A percentile compares a stretch with the other conserved stretches of the same genome.
phyloP scores from a whole-genome alignment of 2,888 invertebrate genomes.

The Aethes cnicana region DNA sequence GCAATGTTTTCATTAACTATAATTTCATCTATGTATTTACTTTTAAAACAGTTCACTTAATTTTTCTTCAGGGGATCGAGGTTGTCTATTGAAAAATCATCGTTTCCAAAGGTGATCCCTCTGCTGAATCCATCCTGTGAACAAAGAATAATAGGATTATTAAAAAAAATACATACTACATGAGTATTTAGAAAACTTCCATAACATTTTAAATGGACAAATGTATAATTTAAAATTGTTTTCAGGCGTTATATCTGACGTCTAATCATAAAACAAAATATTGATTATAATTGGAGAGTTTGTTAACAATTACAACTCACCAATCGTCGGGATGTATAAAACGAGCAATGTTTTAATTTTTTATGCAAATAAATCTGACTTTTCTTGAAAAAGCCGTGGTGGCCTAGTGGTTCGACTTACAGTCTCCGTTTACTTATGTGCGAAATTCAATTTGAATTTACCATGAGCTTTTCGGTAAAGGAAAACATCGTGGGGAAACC shows the following conservation, averaged over 20 bases:
- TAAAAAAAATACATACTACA: background rate
- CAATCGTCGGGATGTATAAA: conserved; percentile 57
- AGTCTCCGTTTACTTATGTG: no score
- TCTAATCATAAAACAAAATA: no score
- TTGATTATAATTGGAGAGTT: no score
- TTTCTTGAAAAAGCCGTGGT: background rate
- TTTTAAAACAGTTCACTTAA: conserved; percentile 54
- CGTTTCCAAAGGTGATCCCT: conserved; percentile 93
- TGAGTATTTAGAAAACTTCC: no score
- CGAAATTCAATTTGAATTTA: no score
- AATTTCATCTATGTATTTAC: conserved; percentile 45
- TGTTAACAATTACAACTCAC: conserved; percentile 51
- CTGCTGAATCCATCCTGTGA: conserved; percentile 94
- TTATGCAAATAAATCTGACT: background rate
- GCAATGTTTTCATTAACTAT: conserved; percentile 41
- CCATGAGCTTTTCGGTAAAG: no score
- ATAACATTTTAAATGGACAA: no score
- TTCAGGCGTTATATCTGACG: no score
- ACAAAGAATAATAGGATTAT: conserved; percentile 40
- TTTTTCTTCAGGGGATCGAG: conserved; percentile 94
- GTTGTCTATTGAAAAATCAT: conserved; percentile 96
- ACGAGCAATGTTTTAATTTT: conserved; percentile 33
- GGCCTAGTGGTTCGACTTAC: no score
- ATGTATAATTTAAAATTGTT: no score
- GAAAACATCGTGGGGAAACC: no score